A percentile compares a stretch with the other conserved stretches of the same genome.
These are phyloP conservation scores for Casuarius casuarius DNA, from an alignment of 2,113 vertebrate genomes.

Conservation along the genomic window DNA sequence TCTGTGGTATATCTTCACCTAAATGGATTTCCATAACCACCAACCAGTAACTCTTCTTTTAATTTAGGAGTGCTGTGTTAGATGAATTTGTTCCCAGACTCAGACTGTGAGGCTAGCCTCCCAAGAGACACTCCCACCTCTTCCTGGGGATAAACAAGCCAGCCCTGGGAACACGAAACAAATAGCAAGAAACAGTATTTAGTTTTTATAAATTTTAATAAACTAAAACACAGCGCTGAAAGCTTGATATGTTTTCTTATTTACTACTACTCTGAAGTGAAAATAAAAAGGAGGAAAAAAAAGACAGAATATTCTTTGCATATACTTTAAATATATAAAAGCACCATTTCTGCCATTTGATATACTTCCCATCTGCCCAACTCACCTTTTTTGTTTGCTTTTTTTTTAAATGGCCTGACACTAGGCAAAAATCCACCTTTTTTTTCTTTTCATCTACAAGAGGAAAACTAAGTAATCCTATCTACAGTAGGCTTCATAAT, in stretches of 20 bases:
- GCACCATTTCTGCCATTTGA: neutral
- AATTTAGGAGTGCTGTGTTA: constrained; percentile 39
- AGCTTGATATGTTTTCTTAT: neutral
- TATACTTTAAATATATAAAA: constrained; percentile 3
- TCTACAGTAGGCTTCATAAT: neutral
- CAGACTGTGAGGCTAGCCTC: constrained; percentile 27
- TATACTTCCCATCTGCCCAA: neutral
- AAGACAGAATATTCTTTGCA: neutral
- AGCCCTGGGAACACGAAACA: constrained; percentile 48
- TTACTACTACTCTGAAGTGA: constrained; percentile 38
- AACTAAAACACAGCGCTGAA: constrained; percentile 16
- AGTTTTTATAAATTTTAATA: constrained; percentile 56
- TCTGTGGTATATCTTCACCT: constrained; percentile 28
- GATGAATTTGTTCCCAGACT: constrained; percentile 57
- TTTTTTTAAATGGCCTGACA: neutral
- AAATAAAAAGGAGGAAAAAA: neutral
- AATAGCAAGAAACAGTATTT: constrained; percentile 48
- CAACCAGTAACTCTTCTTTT: constrained; percentile 60
- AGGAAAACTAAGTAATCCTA: neutral
- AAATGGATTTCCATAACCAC: constrained; percentile 48
- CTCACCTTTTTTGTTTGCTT: neutral
- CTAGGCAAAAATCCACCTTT: neutral
- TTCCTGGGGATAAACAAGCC: constrained; percentile 61
- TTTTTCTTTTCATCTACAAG: neutral
- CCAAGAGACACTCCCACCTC: constrained; percentile 56